Percentiles rank a stretch among this genome's conserved stretches.
These are phyloP conservation scores for Coryphaenoides rupestris DNA, from an alignment of 2,113 vertebrate genomes.

Conservation along the genomic window DNA sequence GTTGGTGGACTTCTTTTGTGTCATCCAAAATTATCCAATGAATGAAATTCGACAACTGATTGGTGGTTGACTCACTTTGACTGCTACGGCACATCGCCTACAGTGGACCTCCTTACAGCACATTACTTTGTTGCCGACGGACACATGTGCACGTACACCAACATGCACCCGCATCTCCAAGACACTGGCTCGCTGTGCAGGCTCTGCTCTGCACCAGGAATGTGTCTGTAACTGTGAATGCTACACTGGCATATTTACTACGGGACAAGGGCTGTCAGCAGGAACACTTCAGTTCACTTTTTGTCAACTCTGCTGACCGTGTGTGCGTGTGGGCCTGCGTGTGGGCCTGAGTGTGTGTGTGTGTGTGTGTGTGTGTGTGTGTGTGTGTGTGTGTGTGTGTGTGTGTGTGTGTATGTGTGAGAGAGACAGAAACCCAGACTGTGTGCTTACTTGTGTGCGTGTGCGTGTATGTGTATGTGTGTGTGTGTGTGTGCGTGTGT, in stretches of 20 bases:
- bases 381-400: slow-evolving; percentile 7
- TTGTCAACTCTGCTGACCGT: slow-evolving; percentile 60
- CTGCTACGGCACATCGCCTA: slow-evolving; percentile 31
- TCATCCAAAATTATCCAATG: no score
- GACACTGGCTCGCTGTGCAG: slow-evolving; percentile 21
- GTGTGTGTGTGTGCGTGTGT: neutral
- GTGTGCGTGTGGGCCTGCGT: slow-evolving; percentile 11
- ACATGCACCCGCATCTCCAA: slow-evolving; percentile 24
- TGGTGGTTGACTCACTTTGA: slow-evolving; percentile 39
- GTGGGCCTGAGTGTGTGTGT: slow-evolving; percentile 9
- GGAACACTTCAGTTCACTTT: slow-evolving; percentile 50
- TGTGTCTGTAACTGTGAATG: slow-evolving; percentile 47
- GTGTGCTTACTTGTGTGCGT: neutral
- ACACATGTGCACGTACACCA: no score
- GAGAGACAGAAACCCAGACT: neutral
- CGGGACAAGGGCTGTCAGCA: slow-evolving; percentile 72
- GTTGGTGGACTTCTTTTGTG: no score
- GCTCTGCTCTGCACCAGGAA: slow-evolving; percentile 7
- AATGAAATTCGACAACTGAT: no score
- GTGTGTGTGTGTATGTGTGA: slow-evolving; percentile 8
- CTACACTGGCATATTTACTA: slow-evolving; percentile 53
- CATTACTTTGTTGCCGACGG: slow-evolving; percentile 26
- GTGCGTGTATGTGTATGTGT: neutral
- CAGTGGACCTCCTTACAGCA: slow-evolving; percentile 32
- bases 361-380: neutral